These are phyloP conservation scores for Rhimphoctona megacephalus DNA, from an alignment of 2,888 invertebrate genomes.

Conservation along the genomic window DNA sequence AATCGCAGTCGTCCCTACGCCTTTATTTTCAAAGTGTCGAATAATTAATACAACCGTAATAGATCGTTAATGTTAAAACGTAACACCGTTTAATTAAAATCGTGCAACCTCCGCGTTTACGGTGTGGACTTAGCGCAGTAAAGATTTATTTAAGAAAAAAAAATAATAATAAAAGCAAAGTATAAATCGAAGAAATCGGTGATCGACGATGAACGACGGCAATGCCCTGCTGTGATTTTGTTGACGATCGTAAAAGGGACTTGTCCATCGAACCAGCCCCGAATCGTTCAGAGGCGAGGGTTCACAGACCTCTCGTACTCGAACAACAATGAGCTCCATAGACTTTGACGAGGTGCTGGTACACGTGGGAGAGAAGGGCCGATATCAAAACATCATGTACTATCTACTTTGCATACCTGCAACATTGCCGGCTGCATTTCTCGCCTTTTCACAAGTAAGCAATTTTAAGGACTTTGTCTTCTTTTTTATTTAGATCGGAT, in stretches of 20 bases:
- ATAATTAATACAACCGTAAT: not conserved
- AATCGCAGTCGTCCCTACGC: conserved; percentile 23
- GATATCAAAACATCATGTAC: conserved; percentile 88
- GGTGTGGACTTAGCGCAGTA: not conserved
- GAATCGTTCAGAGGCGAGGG: conserved; percentile 56
- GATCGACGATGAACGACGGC: conserved; percentile 71
- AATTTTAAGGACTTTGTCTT: not conserved
- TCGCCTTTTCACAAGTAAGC: conserved; percentile 89
- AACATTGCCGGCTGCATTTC: conserved; percentile 88
- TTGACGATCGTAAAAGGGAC: conserved; percentile 57
- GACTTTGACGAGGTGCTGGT: conserved; percentile 87
- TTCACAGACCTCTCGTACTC: conserved; percentile 60
- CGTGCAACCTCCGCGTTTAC: not conserved
- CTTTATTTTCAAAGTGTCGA: conserved; percentile 30
- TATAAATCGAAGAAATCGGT: conserved; percentile 27
- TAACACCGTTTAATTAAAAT: not conserved
- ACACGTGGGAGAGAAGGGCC: conserved; percentile 88
- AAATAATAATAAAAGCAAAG: not conserved
- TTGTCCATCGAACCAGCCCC: conserved; percentile 54
- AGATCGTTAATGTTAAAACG: not conserved
- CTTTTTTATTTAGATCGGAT: not conserved
- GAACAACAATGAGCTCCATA: conserved; percentile 84
- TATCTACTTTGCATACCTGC: conserved; percentile 89
- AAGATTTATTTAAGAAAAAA: not conserved
- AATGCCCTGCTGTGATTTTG: conserved; percentile 72